Evolutionary conservation across 2,888 invertebrate species (phyloP).

Genomic region (Melieria omissa): DNA sequence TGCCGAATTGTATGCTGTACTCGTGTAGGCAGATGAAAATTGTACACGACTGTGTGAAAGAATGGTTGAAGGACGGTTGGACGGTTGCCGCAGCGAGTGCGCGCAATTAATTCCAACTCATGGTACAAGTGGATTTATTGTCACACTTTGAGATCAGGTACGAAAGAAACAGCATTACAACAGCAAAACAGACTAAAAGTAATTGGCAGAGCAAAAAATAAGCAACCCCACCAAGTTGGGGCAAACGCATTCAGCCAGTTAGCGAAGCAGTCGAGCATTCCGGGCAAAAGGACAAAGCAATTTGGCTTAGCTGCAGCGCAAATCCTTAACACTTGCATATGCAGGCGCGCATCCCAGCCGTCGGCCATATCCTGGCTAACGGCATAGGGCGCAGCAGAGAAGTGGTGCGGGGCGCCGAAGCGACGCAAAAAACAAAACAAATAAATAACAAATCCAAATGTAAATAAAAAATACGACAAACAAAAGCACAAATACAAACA

Average conservation of each 20-base stretch:
- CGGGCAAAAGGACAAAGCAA: conserved; percentile 54
- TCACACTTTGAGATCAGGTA: too few species aligned
- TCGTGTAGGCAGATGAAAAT: too few species aligned
- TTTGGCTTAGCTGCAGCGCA: conserved; percentile 52
- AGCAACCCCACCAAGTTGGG: conserved; percentile 28
- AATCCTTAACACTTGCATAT: conserved; percentile 59
- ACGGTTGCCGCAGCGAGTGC: too few species aligned
- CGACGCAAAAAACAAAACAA: neutral
- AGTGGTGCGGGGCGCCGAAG: neutral
- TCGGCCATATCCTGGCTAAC: too few species aligned
- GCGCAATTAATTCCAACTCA: too few species aligned
- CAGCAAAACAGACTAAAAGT: neutral
- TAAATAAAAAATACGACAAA: neutral
- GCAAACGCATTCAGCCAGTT: conserved; percentile 23
- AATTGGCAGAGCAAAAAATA: conserved; percentile 23
- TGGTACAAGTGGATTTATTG: too few species aligned
- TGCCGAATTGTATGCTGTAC: too few species aligned
- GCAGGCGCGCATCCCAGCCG: conserved; percentile 23
- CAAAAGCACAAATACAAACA: neutral
- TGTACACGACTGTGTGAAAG: too few species aligned
- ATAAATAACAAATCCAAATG: conserved; percentile 1
- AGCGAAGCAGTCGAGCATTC: conserved; percentile 7
- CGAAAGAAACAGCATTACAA: neutral
- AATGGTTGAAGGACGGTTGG: too few species aligned
- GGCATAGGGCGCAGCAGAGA: too few species aligned